These are phyloP conservation scores for Sylvia atricapilla DNA, from an alignment of 2,113 vertebrate genomes.

Conservation along the genomic window DNA sequence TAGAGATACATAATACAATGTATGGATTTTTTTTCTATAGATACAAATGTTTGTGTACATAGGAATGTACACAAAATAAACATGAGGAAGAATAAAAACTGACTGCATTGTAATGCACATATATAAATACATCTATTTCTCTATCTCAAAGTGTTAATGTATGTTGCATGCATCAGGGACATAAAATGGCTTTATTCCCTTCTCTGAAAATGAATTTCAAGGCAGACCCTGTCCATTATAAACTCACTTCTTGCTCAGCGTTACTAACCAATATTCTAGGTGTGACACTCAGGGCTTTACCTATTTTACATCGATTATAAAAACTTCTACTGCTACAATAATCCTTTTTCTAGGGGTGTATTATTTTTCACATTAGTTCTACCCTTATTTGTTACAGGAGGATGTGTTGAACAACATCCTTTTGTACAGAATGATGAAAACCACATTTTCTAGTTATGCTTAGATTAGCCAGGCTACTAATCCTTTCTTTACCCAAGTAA, in stretches of 20 bases:
- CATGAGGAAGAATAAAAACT: not conserved
- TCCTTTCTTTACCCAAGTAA: conserved; percentile 3
- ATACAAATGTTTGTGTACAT: not conserved
- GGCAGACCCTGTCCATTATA: not conserved
- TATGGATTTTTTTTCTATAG: not conserved
- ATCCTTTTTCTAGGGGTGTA: conserved; percentile 32
- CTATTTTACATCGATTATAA: conserved; percentile 61
- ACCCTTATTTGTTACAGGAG: conserved; percentile 36
- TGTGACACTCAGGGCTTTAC: conserved; percentile 47
- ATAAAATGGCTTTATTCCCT: not conserved
- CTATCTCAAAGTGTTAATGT: not conserved
- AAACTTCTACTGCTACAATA: not conserved
- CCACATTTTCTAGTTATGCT: conserved; percentile 54
- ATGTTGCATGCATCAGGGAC: no score
- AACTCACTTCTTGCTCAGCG: not conserved
- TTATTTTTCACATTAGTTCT: conserved; percentile 58
- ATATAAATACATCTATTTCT: not conserved
- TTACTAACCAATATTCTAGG: conserved; percentile 63
- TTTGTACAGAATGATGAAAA: not conserved
- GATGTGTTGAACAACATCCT: conserved; percentile 36
- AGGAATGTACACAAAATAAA: not conserved
- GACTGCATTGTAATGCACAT: not conserved
- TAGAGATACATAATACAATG: not conserved
- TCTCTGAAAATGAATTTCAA: conserved; percentile 3
- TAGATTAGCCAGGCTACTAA: conserved; percentile 50